Percentiles rank a stretch among this genome's conserved stretches.
These are phyloP conservation scores for Epinotia bilunana DNA, from an alignment of 2,888 invertebrate genomes.

Conservation along the genomic window DNA sequence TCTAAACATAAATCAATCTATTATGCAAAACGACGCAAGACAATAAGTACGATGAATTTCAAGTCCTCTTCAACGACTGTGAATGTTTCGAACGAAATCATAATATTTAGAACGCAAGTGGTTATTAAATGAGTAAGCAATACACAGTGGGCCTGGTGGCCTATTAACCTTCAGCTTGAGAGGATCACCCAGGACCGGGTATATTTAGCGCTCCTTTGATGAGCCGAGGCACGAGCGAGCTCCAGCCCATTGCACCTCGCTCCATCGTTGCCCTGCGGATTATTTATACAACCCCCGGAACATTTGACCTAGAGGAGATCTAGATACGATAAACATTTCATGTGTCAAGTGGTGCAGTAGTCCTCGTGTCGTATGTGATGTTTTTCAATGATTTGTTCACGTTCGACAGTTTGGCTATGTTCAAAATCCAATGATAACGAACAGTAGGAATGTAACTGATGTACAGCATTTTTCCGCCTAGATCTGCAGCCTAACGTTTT, in stretches of 20 bases:
- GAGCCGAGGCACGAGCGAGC: conserved; percentile 60
- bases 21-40: not conserved
- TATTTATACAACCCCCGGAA: conserved; percentile 32
- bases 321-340: not conserved
- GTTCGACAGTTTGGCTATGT: not conserved
- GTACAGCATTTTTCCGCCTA: not conserved
- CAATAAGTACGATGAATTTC: not conserved
- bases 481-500: not conserved
- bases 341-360: not conserved
- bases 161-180: conserved; percentile 37
- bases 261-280: conserved; percentile 21
- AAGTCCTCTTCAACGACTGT: conserved; percentile 31
- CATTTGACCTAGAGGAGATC: conserved; percentile 19
- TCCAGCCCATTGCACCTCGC: conserved; percentile 37
- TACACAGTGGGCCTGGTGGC: conserved; percentile 27
- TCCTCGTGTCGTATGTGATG: not conserved
- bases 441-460: too few species aligned
- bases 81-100: conserved; percentile 8
- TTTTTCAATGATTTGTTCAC: conserved; percentile 3
- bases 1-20: not conserved
- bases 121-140: not conserved
- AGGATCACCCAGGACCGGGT: conserved; percentile 59
- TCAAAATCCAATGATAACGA: not conserved
- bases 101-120: conserved; percentile 15
- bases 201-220: conserved; percentile 74